phyloP scores from a whole-genome alignment of 2,113 vertebrate genomes.

The Notothenia coriiceps region DNA sequence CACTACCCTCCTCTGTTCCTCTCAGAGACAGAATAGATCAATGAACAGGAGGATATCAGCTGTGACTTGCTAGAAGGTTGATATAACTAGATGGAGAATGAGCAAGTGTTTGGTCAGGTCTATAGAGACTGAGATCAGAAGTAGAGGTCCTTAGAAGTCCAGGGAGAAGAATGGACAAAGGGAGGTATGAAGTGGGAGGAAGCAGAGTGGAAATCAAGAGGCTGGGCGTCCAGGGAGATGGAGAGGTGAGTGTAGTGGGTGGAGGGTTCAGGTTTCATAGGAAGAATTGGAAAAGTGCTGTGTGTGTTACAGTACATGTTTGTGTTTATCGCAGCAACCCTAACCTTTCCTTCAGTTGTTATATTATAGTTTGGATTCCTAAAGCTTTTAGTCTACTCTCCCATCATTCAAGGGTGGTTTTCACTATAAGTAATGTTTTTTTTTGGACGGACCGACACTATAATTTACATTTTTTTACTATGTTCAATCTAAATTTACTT shows the following conservation, averaged over 20 bases:
- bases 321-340: constrained; percentile 8
- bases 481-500: too few species aligned
- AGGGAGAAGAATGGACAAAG: constrained; percentile 12
- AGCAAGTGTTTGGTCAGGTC: constrained; percentile 41
- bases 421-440: too few species aligned
- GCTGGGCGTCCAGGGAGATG: constrained; percentile 44
- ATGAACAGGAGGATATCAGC: constrained; percentile 2
- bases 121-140: constrained; percentile 40
- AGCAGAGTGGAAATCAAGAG: constrained; percentile 17
- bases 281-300: constrained; percentile 14
- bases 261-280: constrained; percentile 35
- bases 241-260: constrained; percentile 31
- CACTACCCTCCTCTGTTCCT: neutral
- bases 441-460: too few species aligned
- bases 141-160: constrained; percentile 5
- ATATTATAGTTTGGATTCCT: too few species aligned
- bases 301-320: neutral
- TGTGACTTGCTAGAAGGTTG: neutral
- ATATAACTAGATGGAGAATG: constrained; percentile 22
- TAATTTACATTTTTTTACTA: too few species aligned
- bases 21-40: constrained; percentile 12
- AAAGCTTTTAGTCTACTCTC: too few species aligned
- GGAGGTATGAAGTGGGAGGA: constrained; percentile 6
- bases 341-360: constrained; percentile 13
- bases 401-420: too few species aligned